Evolutionary conservation across 2,113 vertebrate species (phyloP).

Genomic region (Pagrus major): DNA sequence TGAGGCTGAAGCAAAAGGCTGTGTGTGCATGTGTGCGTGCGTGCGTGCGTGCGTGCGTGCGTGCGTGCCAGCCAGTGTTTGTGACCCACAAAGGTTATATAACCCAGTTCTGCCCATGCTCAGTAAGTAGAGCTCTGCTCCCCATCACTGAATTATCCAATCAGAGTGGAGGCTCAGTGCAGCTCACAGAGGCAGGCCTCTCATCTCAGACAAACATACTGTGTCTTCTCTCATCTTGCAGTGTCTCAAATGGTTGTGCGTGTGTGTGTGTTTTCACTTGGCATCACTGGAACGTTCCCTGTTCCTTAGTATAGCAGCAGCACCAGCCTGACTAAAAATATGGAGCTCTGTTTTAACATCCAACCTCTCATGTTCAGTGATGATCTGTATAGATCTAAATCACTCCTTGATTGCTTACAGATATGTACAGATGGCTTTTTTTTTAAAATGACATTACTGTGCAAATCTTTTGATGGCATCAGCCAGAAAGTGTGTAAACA

Average conservation of each 20-base stretch:
- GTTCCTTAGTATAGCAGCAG: constrained; percentile 19
- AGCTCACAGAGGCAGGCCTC: constrained; percentile 32
- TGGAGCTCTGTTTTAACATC: neutral
- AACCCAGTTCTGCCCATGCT: constrained; percentile 76
- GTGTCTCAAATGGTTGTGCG: neutral
- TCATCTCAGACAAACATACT: constrained; percentile 26
- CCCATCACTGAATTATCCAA: constrained; percentile 55
- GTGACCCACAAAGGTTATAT: constrained; percentile 77
- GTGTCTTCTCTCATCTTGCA: constrained; percentile 16
- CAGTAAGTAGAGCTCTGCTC: constrained; percentile 58
- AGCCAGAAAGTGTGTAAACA: neutral
- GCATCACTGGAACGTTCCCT: neutral
- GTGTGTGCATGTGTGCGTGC: constrained; percentile 8
- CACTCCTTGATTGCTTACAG: neutral
- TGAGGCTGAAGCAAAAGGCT: neutral
- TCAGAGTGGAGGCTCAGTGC: constrained; percentile 29
- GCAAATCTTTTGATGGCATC: neutral
- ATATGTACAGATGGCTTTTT: neutral
- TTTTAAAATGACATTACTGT: neutral
- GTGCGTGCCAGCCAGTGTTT: constrained; percentile 19
- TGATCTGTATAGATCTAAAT: neutral
- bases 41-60: neutral
- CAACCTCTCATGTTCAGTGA: neutral
- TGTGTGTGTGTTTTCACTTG: constrained; percentile 13
- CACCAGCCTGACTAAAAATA: neutral